These are phyloP conservation scores for Cladorhizidae sp. DNA, from an alignment of 37 sponge, comb jelly and placozoan species.

Conservation along the genomic window DNA sequence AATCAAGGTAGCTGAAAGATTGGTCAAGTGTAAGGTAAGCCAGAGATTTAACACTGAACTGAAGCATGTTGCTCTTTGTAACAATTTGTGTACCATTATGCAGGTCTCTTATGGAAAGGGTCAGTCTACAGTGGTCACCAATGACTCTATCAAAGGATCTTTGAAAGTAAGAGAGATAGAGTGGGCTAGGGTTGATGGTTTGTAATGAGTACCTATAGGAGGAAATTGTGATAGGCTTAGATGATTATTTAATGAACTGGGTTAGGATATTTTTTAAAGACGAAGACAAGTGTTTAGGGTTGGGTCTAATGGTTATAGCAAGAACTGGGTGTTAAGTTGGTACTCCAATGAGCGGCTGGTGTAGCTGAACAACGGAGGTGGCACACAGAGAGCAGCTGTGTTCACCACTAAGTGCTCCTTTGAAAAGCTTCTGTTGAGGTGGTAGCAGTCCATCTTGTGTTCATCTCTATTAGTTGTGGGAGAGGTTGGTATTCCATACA, in stretches of 20 bases:
- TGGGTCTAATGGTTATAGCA: too few relatives aligned
- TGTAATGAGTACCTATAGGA: too few relatives aligned
- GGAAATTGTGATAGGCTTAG: too few relatives aligned
- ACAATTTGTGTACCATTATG: neutral
- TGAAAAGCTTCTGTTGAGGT: neutral
- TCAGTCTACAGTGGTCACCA: constrained; percentile 36
- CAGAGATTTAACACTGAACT: too few relatives aligned
- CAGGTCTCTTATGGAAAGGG: constrained; percentile 70
- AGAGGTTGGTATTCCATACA: neutral
- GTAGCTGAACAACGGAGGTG: too few relatives aligned
- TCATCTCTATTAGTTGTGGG: neutral
- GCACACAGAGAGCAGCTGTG: neutral
- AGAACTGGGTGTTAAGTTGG: too few relatives aligned
- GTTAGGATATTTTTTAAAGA: too few relatives aligned
- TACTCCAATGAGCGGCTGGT: too few relatives aligned
- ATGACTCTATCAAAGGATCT: constrained; percentile 57
- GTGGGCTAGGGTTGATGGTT: too few relatives aligned
- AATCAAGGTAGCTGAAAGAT: constrained; percentile 82
- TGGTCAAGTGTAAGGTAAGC: constrained; percentile 89
- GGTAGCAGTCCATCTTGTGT: neutral
- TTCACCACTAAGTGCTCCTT: neutral
- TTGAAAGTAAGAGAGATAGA: constrained; percentile 46
- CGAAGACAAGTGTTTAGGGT: too few relatives aligned
- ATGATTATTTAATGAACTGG: too few relatives aligned
- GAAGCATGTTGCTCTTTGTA: neutral